phyloP scores from a whole-genome alignment of 2,797 vertebrate genomes.

The Morus bassanus region DNA sequence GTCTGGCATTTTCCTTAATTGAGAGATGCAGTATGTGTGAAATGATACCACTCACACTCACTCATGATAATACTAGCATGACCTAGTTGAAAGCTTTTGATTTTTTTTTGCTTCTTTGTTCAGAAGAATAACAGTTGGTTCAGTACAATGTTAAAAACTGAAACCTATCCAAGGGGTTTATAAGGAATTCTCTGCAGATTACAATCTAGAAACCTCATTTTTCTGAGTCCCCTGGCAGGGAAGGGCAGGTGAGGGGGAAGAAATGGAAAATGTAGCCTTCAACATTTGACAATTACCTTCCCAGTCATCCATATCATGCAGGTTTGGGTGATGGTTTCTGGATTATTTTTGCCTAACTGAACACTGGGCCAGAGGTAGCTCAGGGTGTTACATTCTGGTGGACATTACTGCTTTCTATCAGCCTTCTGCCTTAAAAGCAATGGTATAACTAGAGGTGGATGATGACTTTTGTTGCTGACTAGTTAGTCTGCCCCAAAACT shows the following conservation, averaged over 20 bases:
- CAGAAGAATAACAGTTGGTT: conserved; percentile 54
- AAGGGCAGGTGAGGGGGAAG: background rate
- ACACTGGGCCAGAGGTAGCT: background rate
- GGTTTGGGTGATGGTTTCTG: background rate
- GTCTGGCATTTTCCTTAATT: conserved; percentile 70
- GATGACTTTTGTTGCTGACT: background rate
- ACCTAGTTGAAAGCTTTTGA: conserved; percentile 66
- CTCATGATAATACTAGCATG: conserved; percentile 65
- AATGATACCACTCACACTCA: conserved; percentile 68
- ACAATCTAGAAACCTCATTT: conserved; percentile 40
- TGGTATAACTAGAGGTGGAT: background rate
- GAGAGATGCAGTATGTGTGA: conserved; percentile 69
- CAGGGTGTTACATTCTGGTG: background rate
- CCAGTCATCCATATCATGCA: background rate
- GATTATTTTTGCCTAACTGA: background rate
- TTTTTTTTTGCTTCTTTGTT: conserved; percentile 40
- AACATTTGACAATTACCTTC: background rate
- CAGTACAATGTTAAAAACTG: conserved; percentile 39
- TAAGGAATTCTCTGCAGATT: conserved; percentile 33
- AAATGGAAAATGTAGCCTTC: conserved; percentile 3
- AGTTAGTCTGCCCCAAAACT: background rate
- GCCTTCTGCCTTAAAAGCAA: background rate
- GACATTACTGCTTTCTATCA: background rate
- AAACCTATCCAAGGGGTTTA: conserved; percentile 41
- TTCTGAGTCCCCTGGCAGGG: background rate